Conservation (phyloP, 2,888 invertebrate species). For the Euclidia mi region DNA sequence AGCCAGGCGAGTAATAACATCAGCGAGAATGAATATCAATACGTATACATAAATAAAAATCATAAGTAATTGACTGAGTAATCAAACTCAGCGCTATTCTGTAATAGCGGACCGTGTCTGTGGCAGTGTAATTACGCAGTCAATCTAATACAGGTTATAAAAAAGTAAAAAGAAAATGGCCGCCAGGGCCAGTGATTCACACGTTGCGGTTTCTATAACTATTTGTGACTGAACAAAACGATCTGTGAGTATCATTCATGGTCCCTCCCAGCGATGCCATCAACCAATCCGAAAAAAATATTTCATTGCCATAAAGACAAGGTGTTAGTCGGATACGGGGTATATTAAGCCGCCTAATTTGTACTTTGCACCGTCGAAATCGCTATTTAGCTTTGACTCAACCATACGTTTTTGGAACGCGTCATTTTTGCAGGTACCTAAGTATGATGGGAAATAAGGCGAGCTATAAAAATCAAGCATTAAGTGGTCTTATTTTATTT, state of each 20-base stretch:
- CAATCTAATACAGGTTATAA: slow-evolving; percentile 56
- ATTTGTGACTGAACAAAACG: slow-evolving; percentile 70
- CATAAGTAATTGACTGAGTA: slow-evolving; percentile 27
- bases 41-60: slow-evolving; percentile 5
- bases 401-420: slow-evolving; percentile 66
- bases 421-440: slow-evolving; percentile 73
- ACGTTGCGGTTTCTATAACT: slow-evolving; percentile 69
- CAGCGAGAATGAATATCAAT: slow-evolving; percentile 14
- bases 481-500: slow-evolving; percentile 69
- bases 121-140: slow-evolving; percentile 50
- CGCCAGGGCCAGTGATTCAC: slow-evolving; percentile 68
- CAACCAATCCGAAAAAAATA: slow-evolving; percentile 71
- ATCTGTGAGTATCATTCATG: slow-evolving; percentile 57
- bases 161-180: slow-evolving; percentile 55
- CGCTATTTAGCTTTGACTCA: slow-evolving; percentile 69
- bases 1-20: slow-evolving; percentile 11
- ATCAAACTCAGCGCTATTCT: slow-evolving; percentile 29
- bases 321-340: slow-evolving; percentile 65
- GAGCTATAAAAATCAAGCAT: slow-evolving; percentile 67
- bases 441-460: slow-evolving; percentile 66
- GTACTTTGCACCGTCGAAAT: slow-evolving; percentile 67
- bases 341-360: slow-evolving; percentile 73
- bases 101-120: slow-evolving; percentile 18
- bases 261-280: slow-evolving; percentile 68
- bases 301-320: slow-evolving; percentile 66